A percentile compares a stretch with the other conserved stretches of the same genome.
These are phyloP conservation scores for Anoplius nigerrimus DNA, from an alignment of 2,888 invertebrate genomes.

Conservation along the genomic window DNA sequence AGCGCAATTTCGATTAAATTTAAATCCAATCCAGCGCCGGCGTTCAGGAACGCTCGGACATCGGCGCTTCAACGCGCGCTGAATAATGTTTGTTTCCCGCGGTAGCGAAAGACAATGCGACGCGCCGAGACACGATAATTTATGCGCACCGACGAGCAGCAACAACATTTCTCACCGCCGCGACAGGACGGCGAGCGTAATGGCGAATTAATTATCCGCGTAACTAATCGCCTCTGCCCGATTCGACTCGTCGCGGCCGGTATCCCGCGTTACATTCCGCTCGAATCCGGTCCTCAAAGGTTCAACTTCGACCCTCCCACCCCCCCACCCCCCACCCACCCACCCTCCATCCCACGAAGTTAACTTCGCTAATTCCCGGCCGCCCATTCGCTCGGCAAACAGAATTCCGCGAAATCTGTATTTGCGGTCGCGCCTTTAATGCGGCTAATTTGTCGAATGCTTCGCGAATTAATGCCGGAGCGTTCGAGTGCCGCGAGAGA, in stretches of 20 bases:
- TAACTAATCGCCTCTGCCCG: neutral
- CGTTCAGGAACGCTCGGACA: neutral
- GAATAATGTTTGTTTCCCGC: no score
- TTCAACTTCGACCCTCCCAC: no score
- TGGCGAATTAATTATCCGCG: constrained; percentile 10
- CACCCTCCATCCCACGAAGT: neutral
- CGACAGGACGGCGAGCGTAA: neutral
- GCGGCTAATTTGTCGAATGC: constrained; percentile 62
- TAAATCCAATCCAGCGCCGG: no score
- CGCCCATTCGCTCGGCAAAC: neutral
- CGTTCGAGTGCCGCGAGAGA: constrained; percentile 39
- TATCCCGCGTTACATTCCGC: neutral
- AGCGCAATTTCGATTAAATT: no score
- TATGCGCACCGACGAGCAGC: no score
- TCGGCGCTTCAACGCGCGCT: no score
- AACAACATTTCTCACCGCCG: neutral
- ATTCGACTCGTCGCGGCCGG: neutral
- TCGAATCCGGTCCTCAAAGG: no score
- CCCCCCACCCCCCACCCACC: no score
- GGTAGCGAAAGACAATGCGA: no score
- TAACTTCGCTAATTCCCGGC: neutral
- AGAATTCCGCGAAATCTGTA: constrained; percentile 43
- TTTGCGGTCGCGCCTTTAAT: constrained; percentile 49
- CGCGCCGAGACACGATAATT: no score
- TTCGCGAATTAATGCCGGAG: constrained; percentile 54